Conservation (phyloP, 1,140 invertebrate genomes). For the Penaeus chinensis region DNA sequence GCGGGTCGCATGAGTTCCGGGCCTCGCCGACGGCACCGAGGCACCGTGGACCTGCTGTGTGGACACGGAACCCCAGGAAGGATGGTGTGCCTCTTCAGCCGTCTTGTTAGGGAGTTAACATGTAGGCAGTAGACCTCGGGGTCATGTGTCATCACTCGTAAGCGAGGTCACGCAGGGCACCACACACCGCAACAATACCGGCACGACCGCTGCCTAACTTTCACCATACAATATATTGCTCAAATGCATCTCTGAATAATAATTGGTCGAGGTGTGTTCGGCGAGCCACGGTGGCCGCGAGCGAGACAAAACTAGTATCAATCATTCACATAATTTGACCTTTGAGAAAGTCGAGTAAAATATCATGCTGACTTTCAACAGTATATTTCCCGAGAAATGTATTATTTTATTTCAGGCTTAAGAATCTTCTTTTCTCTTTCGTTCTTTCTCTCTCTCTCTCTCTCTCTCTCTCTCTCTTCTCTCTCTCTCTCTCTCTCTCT, state of each 20-base stretch:
- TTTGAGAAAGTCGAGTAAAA: not conserved
- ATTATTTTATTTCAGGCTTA: not conserved
- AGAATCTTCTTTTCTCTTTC: not conserved
- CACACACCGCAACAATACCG: no score
- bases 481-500: not conserved
- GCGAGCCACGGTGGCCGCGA: not conserved
- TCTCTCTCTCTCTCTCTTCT: not conserved
- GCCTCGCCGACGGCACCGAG: not conserved
- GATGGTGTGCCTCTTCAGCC: no score
- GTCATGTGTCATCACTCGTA: no score
- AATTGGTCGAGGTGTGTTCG: not conserved
- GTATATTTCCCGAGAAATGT: not conserved
- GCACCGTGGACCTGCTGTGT: not conserved
- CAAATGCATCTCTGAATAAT: slow-evolving; percentile 11
- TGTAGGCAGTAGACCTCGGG: no score
- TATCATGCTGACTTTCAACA: not conserved
- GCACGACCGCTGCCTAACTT: no score
- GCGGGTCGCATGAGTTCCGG: not conserved
- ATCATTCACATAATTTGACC: not conserved
- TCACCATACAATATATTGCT: not conserved
- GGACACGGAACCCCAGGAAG: no score
- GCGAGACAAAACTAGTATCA: not conserved
- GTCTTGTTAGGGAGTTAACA: no score
- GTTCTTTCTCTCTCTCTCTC: not conserved
- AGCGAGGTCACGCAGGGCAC: no score